Base-by-base conservation (phyloP, 2,113 vertebrate species). In the Eptatretus burgeri region DNA sequence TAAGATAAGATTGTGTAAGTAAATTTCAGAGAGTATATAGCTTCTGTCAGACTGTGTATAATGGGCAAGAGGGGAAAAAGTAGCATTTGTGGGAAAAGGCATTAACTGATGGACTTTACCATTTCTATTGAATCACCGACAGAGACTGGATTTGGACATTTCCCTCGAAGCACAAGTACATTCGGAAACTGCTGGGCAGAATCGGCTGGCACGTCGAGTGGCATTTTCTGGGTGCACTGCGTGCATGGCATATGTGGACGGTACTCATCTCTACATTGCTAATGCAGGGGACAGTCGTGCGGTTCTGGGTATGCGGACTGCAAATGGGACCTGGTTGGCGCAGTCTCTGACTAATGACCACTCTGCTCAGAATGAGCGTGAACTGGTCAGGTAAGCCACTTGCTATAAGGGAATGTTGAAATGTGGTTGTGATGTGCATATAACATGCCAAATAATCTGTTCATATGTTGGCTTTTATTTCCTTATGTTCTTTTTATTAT, bases 211-310 rank as follows among this genome's bases (percentile, higher is more conserved):
- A 13, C 76, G 94, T 11, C 87, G 94, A 70, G 81, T 85, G 2
- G 91, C 88, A 4, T 95, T 96, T 66, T 80, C 91, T 1, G 88
- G 88, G 1, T 77, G 78, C 50, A 91, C 88, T 0, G 91, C 85
- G 50, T 95, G 87, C 1, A 74, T 96, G 51, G 84, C 84, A 64
- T 80, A 96, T 14, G 5, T 95, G 5, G 76, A 79, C 0, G 71
- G 75, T 0, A 67, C 83, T 52, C 76, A 82, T 64, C 73, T 96
- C 27, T 78, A 88, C 0, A 77, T 95, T 65, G 88, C 87, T 1
- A 96, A 95, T 10, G 64, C 81, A 0, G 88, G 91, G 1, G 91
- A 96, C 50, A 83, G 84, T 72, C 76, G 88, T 50, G 87, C 81
- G 0, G 67, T 96, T 52, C 63, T 96, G 51, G 89, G 89, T 2